Evolutionary conservation across 30 jellyfish, hydroid and myxozoan species (phyloP), one percentile per base, ranked within the genome.

Genomic region (Pelagia noctiluca): DNA sequence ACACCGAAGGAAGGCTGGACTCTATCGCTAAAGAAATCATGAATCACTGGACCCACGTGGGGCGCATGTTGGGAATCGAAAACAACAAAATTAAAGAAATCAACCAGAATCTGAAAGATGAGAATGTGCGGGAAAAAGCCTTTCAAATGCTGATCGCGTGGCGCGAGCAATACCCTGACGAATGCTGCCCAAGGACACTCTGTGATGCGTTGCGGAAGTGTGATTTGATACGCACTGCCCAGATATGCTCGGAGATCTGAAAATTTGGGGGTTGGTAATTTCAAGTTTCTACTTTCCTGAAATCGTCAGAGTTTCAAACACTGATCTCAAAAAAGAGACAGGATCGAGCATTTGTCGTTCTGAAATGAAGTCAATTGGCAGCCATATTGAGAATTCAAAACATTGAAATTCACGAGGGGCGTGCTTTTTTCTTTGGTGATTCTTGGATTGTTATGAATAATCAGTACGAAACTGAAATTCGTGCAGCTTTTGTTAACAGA

Each of bases 71-170:
- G 18, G 84, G 73, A 0, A 29, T 95, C 3, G 79, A 91, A 22
- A 96, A 89, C 28, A 69, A 35, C 35, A 81, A 71, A 28, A 49
- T 95, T 0, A 62, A 80, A 24, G 97, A 95, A 65, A 95, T 95
- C 63, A 97, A 95, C 57, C 78, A 75, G 69, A 76, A 86, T 34
- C 76, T 65, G 47, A 87, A 80, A 50, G 73, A 95, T 37, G 93
- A 79, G 48, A 89, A 93, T 29, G 99, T 81, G 72, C 66, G 89
- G 46, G 99, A 95, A 63, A 95, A 89, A 49, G 97, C 97, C 19
- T 95, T 83, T 68, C 99, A 95, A 74, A 95, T 95, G 97, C 73
- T 95, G 1, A 76, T 82, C 60, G 83, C 89, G 1, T 95, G 99
- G 99, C 67, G 86, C 38, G 97, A 95, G 68, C 67, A 66, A 80